A percentile compares a stretch with the other conserved stretches of the same genome.
Evolutionary conservation across 2,113 vertebrate species (phyloP).

Genomic region (Nothoprocta perdicaria): DNA sequence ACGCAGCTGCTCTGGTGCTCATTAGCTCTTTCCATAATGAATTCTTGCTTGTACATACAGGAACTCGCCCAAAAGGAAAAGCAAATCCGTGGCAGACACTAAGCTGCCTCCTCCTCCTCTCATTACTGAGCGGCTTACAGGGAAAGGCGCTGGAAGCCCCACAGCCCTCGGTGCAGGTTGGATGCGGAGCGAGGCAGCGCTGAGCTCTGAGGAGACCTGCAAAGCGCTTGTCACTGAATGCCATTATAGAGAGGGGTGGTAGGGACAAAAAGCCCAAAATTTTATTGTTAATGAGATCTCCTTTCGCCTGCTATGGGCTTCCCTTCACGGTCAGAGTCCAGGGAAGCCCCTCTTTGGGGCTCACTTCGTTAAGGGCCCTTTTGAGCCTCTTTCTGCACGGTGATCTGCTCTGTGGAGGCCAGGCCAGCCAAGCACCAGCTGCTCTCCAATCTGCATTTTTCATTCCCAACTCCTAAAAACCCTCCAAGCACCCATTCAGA

Average conservation of each 20-base stretch:
- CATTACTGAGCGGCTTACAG: not conserved
- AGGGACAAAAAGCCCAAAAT: not conserved
- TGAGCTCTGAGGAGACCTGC: not conserved
- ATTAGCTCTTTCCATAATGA: conserved; percentile 53
- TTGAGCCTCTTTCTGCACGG: conserved; percentile 64
- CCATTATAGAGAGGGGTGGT: not conserved
- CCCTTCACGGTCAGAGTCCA: not conserved
- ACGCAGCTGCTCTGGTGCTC: conserved; percentile 59
- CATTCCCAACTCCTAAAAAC: conserved; percentile 67
- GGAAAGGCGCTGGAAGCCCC: not conserved
- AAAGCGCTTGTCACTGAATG: not conserved
- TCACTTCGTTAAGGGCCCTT: conserved; percentile 70
- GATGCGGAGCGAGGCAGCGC: not conserved
- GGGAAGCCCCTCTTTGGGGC: conserved; percentile 47
- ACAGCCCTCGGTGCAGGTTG: not conserved
- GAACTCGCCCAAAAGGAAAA: conserved; percentile 45
- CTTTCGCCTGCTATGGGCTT: not conserved
- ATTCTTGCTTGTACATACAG: conserved; percentile 13
- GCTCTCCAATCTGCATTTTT: conserved; percentile 19
- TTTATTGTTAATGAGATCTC: conserved; percentile 36
- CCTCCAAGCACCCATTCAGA: conserved; percentile 69
- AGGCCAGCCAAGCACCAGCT: conserved; percentile 69
- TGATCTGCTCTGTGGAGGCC: conserved; percentile 44
- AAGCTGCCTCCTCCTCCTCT: conserved; percentile 5
- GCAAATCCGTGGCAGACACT: conserved; percentile 20